Percentiles rank a stretch among this genome's conserved stretches.
These are phyloP conservation scores for Haliclona indistincta DNA, from an alignment of 37 sponge, comb jelly and placozoan species.

Conservation along the genomic window DNA sequence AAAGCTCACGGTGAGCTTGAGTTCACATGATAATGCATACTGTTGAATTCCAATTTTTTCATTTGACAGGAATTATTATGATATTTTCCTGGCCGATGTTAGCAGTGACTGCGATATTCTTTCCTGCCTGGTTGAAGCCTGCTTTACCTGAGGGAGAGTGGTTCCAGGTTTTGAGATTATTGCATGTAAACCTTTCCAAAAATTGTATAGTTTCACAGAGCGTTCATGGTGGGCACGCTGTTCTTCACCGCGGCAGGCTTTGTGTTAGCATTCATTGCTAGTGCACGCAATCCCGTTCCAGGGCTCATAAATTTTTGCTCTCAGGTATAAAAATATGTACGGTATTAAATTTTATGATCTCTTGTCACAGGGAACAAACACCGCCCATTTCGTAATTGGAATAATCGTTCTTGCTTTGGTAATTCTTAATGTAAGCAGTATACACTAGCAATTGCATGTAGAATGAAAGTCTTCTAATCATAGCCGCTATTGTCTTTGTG, in stretches of 20 bases:
- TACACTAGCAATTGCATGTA: background rate
- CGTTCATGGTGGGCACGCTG: constrained; percentile 31
- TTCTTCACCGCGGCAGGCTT: constrained; percentile 38
- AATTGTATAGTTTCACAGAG: constrained; percentile 20
- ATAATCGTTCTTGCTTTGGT: constrained; percentile 54
- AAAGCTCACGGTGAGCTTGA: constrained; percentile 56
- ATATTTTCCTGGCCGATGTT: constrained; percentile 11
- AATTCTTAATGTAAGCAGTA: constrained; percentile 66
- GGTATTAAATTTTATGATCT: too few relatives aligned
- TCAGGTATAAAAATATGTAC: background rate
- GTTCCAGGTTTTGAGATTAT: constrained; percentile 2
- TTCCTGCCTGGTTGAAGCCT: constrained; percentile 43
- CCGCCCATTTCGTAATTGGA: constrained; percentile 59
- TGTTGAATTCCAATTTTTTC: too few relatives aligned
- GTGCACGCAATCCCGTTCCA: background rate
- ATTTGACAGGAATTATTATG: constrained; percentile 43
- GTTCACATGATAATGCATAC: too few relatives aligned
- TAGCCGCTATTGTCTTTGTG: too few relatives aligned
- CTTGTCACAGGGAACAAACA: constrained; percentile 11
- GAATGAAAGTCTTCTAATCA: background rate
- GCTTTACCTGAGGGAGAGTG: constrained; percentile 18
- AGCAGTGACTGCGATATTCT: constrained; percentile 17
- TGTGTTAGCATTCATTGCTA: constrained; percentile 44
- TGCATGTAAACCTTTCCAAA: background rate
- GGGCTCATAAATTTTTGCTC: background rate